Percentiles rank a stretch among this genome's conserved stretches.
These are phyloP conservation scores for Saccopteryx bilineata DNA, from an alignment of 2,113 vertebrate species.

Conservation along the genomic window DNA sequence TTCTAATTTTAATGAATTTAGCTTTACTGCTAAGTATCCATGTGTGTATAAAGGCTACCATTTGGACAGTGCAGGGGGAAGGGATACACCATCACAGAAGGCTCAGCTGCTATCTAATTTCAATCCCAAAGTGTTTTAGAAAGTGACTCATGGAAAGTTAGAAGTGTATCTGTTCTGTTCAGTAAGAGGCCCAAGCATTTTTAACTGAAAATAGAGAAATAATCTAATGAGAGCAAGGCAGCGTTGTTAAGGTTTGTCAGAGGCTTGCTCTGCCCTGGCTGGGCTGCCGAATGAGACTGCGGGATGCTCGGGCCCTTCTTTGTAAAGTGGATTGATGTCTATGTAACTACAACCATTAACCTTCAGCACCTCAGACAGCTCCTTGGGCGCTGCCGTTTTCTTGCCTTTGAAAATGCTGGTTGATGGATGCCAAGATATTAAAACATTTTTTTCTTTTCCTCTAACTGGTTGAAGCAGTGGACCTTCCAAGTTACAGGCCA, in stretches of 20 bases:
- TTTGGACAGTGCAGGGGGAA: not conserved
- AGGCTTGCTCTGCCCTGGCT: not conserved
- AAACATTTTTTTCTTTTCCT: not conserved
- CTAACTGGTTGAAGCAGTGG: not conserved
- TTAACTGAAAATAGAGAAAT: constrained; percentile 8
- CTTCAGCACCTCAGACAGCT: constrained; percentile 71
- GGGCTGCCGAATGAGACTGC: not conserved
- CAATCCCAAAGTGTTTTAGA: not conserved
- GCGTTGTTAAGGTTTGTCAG: not conserved
- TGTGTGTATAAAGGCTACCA: not conserved
- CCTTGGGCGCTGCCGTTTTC: constrained; percentile 48
- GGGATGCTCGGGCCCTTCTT: not conserved
- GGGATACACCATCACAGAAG: not conserved
- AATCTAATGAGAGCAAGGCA: not conserved
- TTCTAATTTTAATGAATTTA: constrained; percentile 4
- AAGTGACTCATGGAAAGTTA: not conserved
- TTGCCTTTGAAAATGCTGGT: constrained; percentile 72
- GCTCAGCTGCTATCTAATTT: not conserved
- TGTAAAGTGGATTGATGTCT: constrained; percentile 75
- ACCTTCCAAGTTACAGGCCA: not conserved
- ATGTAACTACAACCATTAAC: constrained; percentile 81
- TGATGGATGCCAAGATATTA: constrained; percentile 65
- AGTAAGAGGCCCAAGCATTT: not conserved
- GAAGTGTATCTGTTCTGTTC: not conserved
- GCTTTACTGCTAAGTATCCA: not conserved